A percentile compares a stretch with the other conserved stretches of the same genome.
Conservation (phyloP, 2,888 invertebrate species). For the Bombyx huttoni region DNA sequence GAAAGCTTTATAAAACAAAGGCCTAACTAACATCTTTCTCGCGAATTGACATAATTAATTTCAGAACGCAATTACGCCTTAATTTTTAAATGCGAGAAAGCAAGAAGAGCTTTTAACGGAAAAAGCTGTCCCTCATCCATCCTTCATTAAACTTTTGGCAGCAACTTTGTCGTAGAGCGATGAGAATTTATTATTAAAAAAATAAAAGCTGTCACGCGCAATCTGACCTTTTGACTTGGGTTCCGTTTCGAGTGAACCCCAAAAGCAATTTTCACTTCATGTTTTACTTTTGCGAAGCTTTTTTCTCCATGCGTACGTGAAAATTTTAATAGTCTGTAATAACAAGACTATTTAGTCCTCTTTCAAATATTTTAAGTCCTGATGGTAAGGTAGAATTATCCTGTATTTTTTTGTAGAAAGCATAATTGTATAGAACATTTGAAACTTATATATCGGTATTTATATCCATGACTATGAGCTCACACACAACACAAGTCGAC, state of each 20-base stretch:
- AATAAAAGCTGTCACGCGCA: slow-evolving; percentile 8
- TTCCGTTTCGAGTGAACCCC: not conserved
- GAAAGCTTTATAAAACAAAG: not conserved
- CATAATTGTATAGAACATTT: too few species aligned
- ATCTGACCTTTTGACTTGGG: not conserved
- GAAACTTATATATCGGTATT: too few species aligned
- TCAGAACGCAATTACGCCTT: not conserved
- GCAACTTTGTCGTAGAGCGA: slow-evolving; percentile 12
- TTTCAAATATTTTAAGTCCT: too few species aligned
- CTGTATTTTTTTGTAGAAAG: too few species aligned
- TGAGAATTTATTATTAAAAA: slow-evolving; percentile 25
- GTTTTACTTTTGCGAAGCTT: too few species aligned
- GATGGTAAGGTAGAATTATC: too few species aligned
- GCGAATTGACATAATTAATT: not conserved
- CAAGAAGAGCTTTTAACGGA: slow-evolving; percentile 1
- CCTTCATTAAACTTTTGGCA: slow-evolving; percentile 25
- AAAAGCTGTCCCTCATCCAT: slow-evolving; percentile 15
- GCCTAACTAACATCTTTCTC: not conserved
- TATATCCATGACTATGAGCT: too few species aligned
- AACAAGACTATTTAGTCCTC: too few species aligned
- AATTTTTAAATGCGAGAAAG: slow-evolving; percentile 2
- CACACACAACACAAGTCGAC: too few species aligned
- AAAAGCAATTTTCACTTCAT: not conserved
- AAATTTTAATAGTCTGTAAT: too few species aligned
- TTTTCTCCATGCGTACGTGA: too few species aligned